phyloP scores from a whole-genome alignment of 2,888 invertebrate genomes.

The Oligia strigilis region DNA sequence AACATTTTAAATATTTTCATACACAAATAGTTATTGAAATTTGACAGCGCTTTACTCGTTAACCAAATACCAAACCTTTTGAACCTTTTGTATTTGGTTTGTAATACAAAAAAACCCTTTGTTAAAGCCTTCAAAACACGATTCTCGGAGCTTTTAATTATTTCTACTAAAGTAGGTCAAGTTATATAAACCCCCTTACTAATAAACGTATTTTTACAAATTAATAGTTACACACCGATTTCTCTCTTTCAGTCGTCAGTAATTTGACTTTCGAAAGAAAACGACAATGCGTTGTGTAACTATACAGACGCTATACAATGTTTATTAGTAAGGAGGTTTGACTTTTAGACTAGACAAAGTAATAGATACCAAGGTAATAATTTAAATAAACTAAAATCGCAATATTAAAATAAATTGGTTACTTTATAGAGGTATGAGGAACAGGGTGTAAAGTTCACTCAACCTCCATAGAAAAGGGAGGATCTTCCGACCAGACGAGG shows the following conservation, averaged over 20 bases:
- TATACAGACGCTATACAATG: too few species aligned
- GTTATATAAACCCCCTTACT: not conserved
- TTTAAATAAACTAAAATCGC: not conserved
- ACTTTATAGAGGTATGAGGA: not conserved
- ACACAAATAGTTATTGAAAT: not conserved
- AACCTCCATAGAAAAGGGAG: too few species aligned
- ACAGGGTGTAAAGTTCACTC: too few species aligned
- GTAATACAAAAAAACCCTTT: not conserved
- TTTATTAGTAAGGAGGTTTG: too few species aligned
- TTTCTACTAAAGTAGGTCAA: not conserved
- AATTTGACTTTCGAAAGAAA: too few species aligned
- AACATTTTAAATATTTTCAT: conserved; percentile 3
- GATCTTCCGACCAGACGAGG: too few species aligned
- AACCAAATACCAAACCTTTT: not conserved
- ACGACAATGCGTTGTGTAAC: too few species aligned
- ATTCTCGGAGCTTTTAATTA: not conserved
- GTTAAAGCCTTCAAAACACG: not conserved
- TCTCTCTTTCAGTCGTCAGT: too few species aligned
- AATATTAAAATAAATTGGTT: not conserved
- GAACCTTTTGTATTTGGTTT: not conserved
- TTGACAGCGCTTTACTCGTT: not conserved
- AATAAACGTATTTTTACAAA: too few species aligned
- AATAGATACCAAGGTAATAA: not conserved
- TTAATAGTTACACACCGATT: too few species aligned
- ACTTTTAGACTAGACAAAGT: not conserved